Conservation (phyloP, 2,888 invertebrate genomes). For the Bellardia pandia region DNA sequence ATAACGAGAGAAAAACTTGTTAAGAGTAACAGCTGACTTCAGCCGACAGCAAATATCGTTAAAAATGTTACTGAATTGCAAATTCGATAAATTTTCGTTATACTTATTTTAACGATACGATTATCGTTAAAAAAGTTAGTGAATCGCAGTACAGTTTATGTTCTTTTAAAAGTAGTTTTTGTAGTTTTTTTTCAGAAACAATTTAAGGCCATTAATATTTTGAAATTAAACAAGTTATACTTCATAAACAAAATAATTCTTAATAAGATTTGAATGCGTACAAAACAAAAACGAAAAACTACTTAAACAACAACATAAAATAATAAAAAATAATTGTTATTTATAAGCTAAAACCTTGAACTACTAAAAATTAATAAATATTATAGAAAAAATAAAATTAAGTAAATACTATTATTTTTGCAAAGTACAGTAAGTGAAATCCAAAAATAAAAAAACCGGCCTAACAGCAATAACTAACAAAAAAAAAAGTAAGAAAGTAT, state of each 20-base stretch:
- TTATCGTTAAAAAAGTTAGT: too few relatives aligned
- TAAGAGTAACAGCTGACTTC: too few relatives aligned
- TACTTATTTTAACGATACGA: too few relatives aligned
- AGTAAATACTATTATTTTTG: slow-evolving; percentile 10
- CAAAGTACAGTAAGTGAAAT: slow-evolving; percentile 34
- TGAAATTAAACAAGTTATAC: slow-evolving; percentile 40
- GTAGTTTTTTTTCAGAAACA: not conserved
- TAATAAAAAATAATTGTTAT: slow-evolving; percentile 21
- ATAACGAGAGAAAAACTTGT: too few relatives aligned
- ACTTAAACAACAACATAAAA: not conserved
- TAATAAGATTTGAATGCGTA: not conserved
- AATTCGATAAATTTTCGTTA: too few relatives aligned
- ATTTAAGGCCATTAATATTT: slow-evolving; percentile 44
- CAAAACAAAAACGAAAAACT: not conserved
- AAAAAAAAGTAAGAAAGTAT: not conserved
- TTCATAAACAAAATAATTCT: slow-evolving; percentile 9
- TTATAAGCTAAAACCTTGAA: slow-evolving; percentile 56
- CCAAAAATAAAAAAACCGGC: slow-evolving; percentile 15
- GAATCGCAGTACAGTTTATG: too few relatives aligned
- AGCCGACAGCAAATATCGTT: too few relatives aligned
- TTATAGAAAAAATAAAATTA: slow-evolving; percentile 35
- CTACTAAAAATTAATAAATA: slow-evolving; percentile 61
- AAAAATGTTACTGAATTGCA: too few relatives aligned
- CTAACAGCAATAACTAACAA: slow-evolving; percentile 16
- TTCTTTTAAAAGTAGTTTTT: slow-evolving; percentile 22